These are phyloP conservation scores for Menidia menidia DNA, from an alignment of 2,797 vertebrate species.

Conservation along the genomic window DNA sequence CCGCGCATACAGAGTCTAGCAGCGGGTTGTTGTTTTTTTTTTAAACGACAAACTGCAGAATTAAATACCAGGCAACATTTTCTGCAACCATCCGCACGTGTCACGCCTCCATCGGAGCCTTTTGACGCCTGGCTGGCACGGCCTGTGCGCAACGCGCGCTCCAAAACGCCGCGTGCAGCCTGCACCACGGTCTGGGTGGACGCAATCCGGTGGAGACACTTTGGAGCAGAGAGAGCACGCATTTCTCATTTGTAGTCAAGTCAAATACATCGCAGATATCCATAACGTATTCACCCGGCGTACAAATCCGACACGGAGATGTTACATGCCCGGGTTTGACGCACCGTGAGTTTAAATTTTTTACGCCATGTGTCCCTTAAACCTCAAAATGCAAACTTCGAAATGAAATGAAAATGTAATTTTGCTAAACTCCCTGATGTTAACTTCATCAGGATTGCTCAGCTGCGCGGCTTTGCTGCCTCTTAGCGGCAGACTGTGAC, in stretches of 20 bases:
- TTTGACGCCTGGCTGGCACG: constrained; percentile 1
- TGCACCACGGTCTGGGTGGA: constrained; percentile 27
- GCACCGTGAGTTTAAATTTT: not conserved
- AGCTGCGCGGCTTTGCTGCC: constrained; percentile 44
- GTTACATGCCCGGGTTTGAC: not conserved
- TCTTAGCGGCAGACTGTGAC: constrained; percentile 24
- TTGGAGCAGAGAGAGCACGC: not conserved
- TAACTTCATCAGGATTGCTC: constrained; percentile 23
- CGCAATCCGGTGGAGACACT: not conserved
- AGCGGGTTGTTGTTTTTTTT: constrained; percentile 5
- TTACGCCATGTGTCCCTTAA: not conserved
- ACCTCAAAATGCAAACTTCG: not conserved
- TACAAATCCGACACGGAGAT: not conserved
- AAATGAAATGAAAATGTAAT: not conserved
- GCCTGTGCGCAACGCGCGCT: constrained; percentile 9
- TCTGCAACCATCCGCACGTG: constrained; percentile 4
- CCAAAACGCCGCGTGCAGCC: constrained; percentile 6
- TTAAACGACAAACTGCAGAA: constrained; percentile 2
- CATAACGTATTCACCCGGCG: not conserved
- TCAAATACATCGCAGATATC: constrained; percentile 1
- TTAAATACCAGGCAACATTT: constrained; percentile 18
- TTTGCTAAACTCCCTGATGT: not conserved
- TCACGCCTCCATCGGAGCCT: constrained; percentile 21
- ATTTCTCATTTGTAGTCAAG: constrained; percentile 8
- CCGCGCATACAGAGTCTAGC: not conserved